Evolutionary conservation across 92 coral and sea anemone genomes (phyloP).

Genomic region (Phenganax marumi): DNA sequence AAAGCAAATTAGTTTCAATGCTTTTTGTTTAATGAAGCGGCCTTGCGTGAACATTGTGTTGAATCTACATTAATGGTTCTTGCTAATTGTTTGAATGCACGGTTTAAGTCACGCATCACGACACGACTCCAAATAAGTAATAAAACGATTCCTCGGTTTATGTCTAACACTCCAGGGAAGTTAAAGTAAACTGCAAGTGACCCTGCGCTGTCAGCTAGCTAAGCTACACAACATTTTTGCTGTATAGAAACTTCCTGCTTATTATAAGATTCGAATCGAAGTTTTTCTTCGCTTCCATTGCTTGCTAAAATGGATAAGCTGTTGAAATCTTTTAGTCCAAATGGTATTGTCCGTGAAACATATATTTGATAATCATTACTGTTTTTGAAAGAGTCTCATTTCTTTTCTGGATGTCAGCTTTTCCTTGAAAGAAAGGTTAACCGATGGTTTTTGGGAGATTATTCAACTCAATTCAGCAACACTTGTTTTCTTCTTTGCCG

Average conservation of each 20-base stretch:
- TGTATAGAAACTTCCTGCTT: neutral
- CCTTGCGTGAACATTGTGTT: neutral
- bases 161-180: conserved; percentile 23
- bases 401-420: no score
- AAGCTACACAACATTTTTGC: neutral
- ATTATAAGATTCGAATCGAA: neutral
- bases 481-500: neutral
- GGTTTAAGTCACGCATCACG: conserved; percentile 2
- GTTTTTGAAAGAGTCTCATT: no score
- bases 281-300: no score
- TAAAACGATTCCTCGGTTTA: conserved; percentile 11
- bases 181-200: neutral
- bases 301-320: neutral
- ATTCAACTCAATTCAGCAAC: no score
- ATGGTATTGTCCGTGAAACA: no score
- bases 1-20: conserved; percentile 27
- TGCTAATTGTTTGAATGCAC: conserved; percentile 5
- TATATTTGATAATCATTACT: no score
- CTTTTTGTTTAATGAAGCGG: conserved; percentile 8
- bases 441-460: no score
- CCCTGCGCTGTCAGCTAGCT: conserved; percentile 21
- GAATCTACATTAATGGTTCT: neutral
- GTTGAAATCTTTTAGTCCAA: neutral
- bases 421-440: no score
- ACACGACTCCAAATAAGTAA: conserved; percentile 21